A percentile compares a stretch with the other conserved stretches of the same genome.
phyloP scores from a whole-genome alignment of 2,888 invertebrate species.

The Tricholauxania praeusta region DNA sequence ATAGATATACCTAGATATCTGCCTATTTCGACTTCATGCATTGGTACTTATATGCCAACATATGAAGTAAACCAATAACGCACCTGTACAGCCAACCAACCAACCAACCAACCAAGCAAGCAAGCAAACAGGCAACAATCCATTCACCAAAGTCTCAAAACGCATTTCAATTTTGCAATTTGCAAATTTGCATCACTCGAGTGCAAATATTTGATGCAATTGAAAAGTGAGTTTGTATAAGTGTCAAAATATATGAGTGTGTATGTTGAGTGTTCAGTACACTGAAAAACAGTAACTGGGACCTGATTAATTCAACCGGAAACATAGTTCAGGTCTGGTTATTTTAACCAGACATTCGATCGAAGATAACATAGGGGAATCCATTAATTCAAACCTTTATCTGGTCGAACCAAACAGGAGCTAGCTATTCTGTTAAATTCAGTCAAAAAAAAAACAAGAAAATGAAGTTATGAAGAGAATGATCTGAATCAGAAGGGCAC shows the following conservation, averaged over 20 bases:
- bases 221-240: constrained; percentile 6
- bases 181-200: constrained; percentile 47
- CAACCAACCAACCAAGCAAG: constrained; percentile 7
- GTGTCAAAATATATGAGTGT: not conserved
- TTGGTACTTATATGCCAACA: not conserved
- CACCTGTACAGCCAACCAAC: constrained; percentile 6
- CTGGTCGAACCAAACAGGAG: too few relatives aligned
- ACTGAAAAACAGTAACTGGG: too few relatives aligned
- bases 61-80: constrained; percentile 30
- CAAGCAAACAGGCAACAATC: constrained; percentile 7
- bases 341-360: too few relatives aligned
- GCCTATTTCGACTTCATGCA: not conserved
- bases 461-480: too few relatives aligned
- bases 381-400: too few relatives aligned
- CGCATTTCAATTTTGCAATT: constrained; percentile 45
- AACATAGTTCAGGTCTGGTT: too few relatives aligned
- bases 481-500: too few relatives aligned
- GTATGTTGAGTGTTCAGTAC: not conserved
- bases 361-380: too few relatives aligned
- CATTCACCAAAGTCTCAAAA: constrained; percentile 31
- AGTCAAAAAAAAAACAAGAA: too few relatives aligned
- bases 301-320: too few relatives aligned
- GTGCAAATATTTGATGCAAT: constrained; percentile 46
- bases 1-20: not conserved
- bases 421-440: too few relatives aligned